A percentile compares a stretch with the other conserved stretches of the same genome.
Conservation (phyloP, 2,113 vertebrate genomes). For the Geococcyx californianus region DNA sequence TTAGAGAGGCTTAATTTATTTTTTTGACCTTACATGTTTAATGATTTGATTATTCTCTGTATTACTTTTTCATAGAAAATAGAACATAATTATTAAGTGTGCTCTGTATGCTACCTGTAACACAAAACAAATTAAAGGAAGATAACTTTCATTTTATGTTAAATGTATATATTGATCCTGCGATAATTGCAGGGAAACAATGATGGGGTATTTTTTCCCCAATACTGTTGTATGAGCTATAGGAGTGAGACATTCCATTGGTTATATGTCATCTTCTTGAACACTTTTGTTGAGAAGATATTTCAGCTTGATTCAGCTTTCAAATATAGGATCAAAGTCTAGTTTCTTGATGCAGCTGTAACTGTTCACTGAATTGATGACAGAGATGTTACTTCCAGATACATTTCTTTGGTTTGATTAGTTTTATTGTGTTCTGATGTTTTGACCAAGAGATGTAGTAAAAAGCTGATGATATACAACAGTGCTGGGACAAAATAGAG, state of each 20-base stretch:
- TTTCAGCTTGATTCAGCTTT: constrained; percentile 31
- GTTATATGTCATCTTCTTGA: neutral
- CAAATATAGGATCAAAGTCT: neutral
- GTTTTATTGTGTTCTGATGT: neutral
- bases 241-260: neutral
- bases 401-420: constrained; percentile 2
- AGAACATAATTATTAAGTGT: neutral
- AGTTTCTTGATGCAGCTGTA: neutral
- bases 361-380: neutral
- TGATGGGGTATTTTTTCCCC: neutral
- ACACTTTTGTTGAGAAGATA: neutral
- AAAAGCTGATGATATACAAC: neutral
- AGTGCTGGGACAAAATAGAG: neutral
- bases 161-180: neutral
- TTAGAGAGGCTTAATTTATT: neutral
- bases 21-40: neutral
- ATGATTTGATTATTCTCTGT: neutral
- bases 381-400: neutral
- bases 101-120: neutral
- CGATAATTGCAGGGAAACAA: neutral
- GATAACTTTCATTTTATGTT: neutral
- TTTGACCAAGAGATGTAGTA: neutral
- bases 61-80: neutral
- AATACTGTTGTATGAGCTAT: neutral
- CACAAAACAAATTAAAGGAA: neutral